Percentiles rank a stretch among this genome's conserved stretches.
These are phyloP conservation scores for Geopemphigus sp. DNA, from an alignment of 1,140 invertebrate species.

Conservation along the genomic window DNA sequence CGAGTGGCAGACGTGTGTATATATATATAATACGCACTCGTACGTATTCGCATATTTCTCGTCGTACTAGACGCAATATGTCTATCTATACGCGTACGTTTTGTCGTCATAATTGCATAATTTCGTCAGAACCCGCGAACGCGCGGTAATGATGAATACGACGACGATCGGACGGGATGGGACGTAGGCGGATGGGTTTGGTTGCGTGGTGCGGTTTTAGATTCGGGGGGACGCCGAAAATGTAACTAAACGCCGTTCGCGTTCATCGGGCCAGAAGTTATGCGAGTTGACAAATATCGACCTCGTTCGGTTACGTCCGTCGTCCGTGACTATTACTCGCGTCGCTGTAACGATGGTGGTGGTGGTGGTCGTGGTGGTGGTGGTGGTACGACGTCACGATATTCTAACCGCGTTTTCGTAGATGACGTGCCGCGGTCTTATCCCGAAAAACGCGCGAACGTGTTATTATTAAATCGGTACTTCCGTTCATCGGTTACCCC, in stretches of 20 bases:
- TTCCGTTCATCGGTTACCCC: too few species aligned
- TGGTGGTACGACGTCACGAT: background rate
- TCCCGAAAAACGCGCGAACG: background rate
- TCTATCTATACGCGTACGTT: background rate
- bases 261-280: conserved; percentile 22
- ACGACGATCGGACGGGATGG: too few species aligned
- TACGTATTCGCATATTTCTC: too few species aligned
- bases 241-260: background rate
- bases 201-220: background rate
- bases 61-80: too few species aligned
- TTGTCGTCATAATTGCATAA: background rate
- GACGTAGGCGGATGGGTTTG: too few species aligned
- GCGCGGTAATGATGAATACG: too few species aligned
- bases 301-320: background rate
- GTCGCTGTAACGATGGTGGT: too few species aligned
- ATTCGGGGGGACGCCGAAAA: background rate
- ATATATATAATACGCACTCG: too few species aligned
- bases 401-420: background rate
- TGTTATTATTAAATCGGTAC: too few species aligned
- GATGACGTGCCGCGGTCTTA: background rate
- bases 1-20: background rate
- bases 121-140: too few species aligned
- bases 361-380: too few species aligned
- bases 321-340: background rate
- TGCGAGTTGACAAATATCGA: conserved; percentile 15